These are phyloP conservation scores for Sesamia nonagrioides DNA, from an alignment of 1,140 invertebrate genomes.

Conservation along the genomic window DNA sequence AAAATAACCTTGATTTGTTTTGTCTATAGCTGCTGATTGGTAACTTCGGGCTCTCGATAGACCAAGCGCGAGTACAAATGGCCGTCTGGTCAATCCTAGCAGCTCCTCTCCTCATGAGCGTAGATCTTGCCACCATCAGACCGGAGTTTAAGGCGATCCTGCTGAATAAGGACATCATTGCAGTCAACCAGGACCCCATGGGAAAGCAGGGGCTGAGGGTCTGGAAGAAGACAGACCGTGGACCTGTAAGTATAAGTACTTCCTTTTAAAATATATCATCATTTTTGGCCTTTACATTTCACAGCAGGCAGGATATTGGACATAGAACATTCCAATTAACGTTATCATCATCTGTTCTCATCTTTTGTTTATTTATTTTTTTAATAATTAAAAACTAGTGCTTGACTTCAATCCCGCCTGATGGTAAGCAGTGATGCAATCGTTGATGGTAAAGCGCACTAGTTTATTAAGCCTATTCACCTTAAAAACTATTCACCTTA, in stretches of 20 bases:
- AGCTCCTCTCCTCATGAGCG: constrained; percentile 96
- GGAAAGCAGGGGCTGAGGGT: constrained; percentile 87
- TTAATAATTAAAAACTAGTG: too few relatives aligned
- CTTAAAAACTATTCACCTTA: too few relatives aligned
- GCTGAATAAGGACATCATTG: constrained; percentile 92
- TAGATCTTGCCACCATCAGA: constrained; percentile 92
- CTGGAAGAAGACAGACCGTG: constrained; percentile 64
- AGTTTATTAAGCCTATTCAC: too few relatives aligned
- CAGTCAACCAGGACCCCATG: constrained; percentile 94
- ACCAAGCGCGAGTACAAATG: constrained; percentile 96
- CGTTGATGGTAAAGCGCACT: too few relatives aligned
- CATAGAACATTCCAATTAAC: too few relatives aligned
- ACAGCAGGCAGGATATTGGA: not conserved
- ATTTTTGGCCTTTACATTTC: not conserved
- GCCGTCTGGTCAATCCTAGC: constrained; percentile 96
- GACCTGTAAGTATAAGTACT: constrained; percentile 59
- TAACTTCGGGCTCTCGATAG: constrained; percentile 94
- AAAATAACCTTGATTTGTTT: not conserved
- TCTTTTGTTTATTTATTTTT: too few relatives aligned
- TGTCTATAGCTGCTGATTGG: constrained; percentile 92
- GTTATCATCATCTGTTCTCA: too few relatives aligned
- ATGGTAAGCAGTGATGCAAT: too few relatives aligned
- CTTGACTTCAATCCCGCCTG: too few relatives aligned
- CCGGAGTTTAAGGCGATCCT: constrained; percentile 93
- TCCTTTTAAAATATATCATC: not conserved